Percentiles rank a stretch among this genome's conserved stretches.
Evolutionary conservation across 1,140 invertebrate genomes (phyloP).

Genomic region (Calephelis nemesis): DNA sequence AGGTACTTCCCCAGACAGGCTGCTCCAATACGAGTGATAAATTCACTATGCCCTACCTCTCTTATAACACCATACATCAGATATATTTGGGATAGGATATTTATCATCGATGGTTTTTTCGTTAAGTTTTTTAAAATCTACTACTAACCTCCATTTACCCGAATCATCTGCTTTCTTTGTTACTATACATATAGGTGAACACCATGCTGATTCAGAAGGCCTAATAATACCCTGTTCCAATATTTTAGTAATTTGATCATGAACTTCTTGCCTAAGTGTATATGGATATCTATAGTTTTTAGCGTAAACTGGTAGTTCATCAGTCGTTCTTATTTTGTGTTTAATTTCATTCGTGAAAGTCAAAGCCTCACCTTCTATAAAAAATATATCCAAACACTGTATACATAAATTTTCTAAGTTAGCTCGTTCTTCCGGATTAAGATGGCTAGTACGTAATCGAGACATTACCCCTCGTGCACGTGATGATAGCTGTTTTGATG

Average conservation of each 20-base stretch:
- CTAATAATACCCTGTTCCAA: conserved; percentile 4
- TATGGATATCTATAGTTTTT: conserved; percentile 23
- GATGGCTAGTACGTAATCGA: conserved; percentile 25
- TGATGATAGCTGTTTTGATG: neutral
- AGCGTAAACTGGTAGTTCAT: conserved; percentile 18
- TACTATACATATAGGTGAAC: conserved; percentile 19
- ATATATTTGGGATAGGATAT: neutral
- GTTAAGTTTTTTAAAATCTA: conserved; percentile 21
- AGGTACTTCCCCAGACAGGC: no score
- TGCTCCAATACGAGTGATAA: no score
- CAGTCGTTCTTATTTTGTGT: neutral
- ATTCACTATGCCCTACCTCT: no score
- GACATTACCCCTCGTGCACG: conserved; percentile 23
- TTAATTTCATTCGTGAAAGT: conserved; percentile 29
- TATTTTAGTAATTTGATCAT: conserved; percentile 19
- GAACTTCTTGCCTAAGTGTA: conserved; percentile 25
- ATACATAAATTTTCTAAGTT: conserved; percentile 25
- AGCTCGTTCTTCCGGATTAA: conserved; percentile 29
- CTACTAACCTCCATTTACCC: conserved; percentile 21
- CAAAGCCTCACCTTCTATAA: conserved; percentile 23
- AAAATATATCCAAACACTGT: conserved; percentile 24
- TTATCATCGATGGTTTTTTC: conserved; percentile 25
- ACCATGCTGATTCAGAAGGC: conserved; percentile 18
- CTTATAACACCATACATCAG: no score
- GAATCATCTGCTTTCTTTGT: conserved; percentile 19